Conservation (phyloP, 2,888 invertebrate species). For the Tillus elongatus region DNA sequence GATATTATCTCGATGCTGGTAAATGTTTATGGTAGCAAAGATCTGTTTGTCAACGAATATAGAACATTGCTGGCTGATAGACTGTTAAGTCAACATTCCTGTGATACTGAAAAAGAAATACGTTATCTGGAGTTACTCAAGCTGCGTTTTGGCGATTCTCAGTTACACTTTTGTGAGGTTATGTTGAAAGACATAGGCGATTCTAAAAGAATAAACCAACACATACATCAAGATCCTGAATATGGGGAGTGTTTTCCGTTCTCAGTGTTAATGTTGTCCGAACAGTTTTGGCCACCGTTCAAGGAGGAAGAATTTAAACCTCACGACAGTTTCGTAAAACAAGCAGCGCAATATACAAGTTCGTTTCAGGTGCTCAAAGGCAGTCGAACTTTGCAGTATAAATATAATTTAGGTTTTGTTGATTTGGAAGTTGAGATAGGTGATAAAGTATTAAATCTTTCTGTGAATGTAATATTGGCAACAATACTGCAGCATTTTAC, state of each 20-base stretch:
- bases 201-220: conserved; percentile 84
- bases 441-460: conserved; percentile 62
- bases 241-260: conserved; percentile 52
- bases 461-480: conserved; percentile 88
- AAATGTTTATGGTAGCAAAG: conserved; percentile 96
- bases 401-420: conserved; percentile 85
- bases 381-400: conserved; percentile 89
- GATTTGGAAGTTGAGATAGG: conserved; percentile 84
- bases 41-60: conserved; percentile 97
- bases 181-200: conserved; percentile 97
- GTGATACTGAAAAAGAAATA: conserved; percentile 84
- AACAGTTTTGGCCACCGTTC: conserved; percentile 97
- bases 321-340: conserved; percentile 68
- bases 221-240: conserved; percentile 65
- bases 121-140: conserved; percentile 89
- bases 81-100: conserved; percentile 70
- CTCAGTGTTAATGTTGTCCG: conserved; percentile 86
- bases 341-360: conserved; percentile 78
- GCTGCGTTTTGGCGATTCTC: conserved; percentile 90
- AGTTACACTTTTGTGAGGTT: conserved; percentile 93
- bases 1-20: conserved; percentile 98
- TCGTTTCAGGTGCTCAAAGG: conserved; percentile 85
- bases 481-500: conserved; percentile 91
- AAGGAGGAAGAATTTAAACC: conserved; percentile 88
- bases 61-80: conserved; percentile 87